Evolutionary conservation across 2,888 invertebrate species (phyloP).

Genomic region (Dyspetes luteomarginatus): DNA sequence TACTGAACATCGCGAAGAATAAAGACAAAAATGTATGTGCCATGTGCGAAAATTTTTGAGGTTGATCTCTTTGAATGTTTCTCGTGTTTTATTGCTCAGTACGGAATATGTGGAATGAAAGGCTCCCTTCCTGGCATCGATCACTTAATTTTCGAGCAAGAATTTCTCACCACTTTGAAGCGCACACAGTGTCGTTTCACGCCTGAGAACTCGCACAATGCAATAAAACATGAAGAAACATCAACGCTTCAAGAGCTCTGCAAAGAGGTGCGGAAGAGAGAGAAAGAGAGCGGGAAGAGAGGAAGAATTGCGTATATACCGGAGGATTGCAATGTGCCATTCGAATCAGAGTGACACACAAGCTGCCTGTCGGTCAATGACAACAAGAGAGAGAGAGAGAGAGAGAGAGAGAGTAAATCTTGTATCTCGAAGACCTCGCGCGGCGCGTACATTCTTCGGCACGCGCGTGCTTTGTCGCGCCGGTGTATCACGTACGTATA

Average conservation of each 20-base stretch:
- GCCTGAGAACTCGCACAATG: conserved; percentile 59
- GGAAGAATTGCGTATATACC: conserved; percentile 47
- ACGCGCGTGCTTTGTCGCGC: conserved; percentile 62
- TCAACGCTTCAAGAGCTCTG: conserved; percentile 17
- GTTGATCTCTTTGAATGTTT: neutral
- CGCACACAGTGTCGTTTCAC: conserved; percentile 34
- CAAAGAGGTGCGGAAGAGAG: conserved; percentile 28
- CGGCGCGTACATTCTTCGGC: conserved; percentile 61
- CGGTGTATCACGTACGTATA: conserved; percentile 49
- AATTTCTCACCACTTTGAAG: conserved; percentile 40
- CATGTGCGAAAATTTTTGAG: neutral
- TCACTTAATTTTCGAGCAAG: conserved; percentile 51
- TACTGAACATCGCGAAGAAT: neutral
- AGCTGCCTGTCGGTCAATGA: conserved; percentile 52
- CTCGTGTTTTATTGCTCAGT: neutral
- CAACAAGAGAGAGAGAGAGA: conserved; percentile 15
- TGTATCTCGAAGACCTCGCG: conserved; percentile 36
- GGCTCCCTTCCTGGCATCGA: conserved; percentile 38
- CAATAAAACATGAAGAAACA: conserved; percentile 54
- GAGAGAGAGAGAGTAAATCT: conserved; percentile 1
- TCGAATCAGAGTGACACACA: conserved; percentile 57
- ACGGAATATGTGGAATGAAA: neutral
- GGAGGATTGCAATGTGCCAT: conserved; percentile 50
- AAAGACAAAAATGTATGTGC: neutral
- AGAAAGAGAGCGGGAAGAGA: conserved; percentile 7